Base-by-base conservation (phyloP, 2,888 invertebrate genomes). In the Drosophila helvetica region DNA sequence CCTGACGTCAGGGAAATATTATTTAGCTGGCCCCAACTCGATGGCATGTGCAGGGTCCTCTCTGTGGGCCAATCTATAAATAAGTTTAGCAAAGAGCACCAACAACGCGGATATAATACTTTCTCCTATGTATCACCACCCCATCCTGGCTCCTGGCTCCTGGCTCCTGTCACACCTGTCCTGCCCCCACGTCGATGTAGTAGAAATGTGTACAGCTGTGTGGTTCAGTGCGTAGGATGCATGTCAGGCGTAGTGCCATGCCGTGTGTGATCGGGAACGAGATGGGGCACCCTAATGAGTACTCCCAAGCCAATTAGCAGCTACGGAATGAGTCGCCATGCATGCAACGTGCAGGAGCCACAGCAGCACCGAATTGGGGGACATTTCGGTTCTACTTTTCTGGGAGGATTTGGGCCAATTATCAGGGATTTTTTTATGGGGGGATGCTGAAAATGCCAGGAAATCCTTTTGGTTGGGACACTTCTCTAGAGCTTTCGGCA, bases 31-130 rank as follows among this genome's bases (percentile, higher is more conserved):
- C 33, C 68, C 52, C 52, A 53, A 47, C 47, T 38, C 2, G 64
- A 52, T 52, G 60, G 54, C 59, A 68, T 56, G 65, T 55, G 56
- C 10, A 15, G 38, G 15, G 38, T 2, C 62, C 66, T 80, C 75
- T 66, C 66, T 30, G 66, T 33, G 75, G 63, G 75, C 64, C 68
- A 85, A 80, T 86, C 86, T 86, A 82, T 83, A 82, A 82, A 86
- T 82, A 82, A 78, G 70, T 75, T 67, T 33, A n/a, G 71, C 68
- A 78, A 79, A 78, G 69, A 81, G 65, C 48, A 38, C 51, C n/a
- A 25, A 25, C 33, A 65, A 69, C 12, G 12, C 33, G 33, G 33
- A 33, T 33, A 12, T 12, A 33, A 33, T 12, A 33, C 33, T 12
- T 33, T 33, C 12, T 12, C 12, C 33, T 33, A 33, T 33, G 33